Evolutionary conservation across 2,888 invertebrate genomes (phyloP), one percentile per base, ranked within the genome.

Genomic region (Scaptomyza polygonia): DNA sequence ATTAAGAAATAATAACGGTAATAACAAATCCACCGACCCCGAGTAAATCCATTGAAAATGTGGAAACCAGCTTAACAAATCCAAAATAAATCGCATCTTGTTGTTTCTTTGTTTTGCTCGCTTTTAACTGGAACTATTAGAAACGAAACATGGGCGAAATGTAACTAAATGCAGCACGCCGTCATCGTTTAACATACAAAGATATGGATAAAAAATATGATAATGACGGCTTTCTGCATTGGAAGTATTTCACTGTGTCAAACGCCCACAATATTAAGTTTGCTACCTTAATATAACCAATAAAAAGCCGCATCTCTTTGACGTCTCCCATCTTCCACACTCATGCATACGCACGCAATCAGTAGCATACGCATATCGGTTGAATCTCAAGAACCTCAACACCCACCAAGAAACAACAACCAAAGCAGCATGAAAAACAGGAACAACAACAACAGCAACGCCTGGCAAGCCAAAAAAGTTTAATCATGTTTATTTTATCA

Each of bases 401-500:
- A 29, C 25, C 18, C 12, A 11, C n/a, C n/a, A n/a, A n/a, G n/a
- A n/a, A n/a, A n/a, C 44, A 8, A 11, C 54, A 43, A 21, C n/a
- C 12, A 14, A 11, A 36, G 27, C 39, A n/a, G n/a, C n/a, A n/a
- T n/a, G n/a, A n/a, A n/a, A n/a, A n/a, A n/a, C n/a, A n/a, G n/a
- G n/a, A n/a, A n/a, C 14, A 49, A 39, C 29, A 27, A 40, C 7
- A 63, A n/a, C 21, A 45, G 34, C 40, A 67, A 18, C 34, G 51
- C 30, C 43, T 36, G 27, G 14, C 44, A 56, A 57, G 54, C 49
- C 66, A 57, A 63, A 59, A 40, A 58, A 59, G 64, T 72, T 65
- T 53, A 72, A 54, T 79, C 77, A 72, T 66, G 54, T 72, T 76
- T 62, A 62, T 68, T 63, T 63, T 61, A 64, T 53, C 40, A 63